phyloP scores from a whole-genome alignment of 2,888 invertebrate genomes.

The Agrotis clavis region DNA sequence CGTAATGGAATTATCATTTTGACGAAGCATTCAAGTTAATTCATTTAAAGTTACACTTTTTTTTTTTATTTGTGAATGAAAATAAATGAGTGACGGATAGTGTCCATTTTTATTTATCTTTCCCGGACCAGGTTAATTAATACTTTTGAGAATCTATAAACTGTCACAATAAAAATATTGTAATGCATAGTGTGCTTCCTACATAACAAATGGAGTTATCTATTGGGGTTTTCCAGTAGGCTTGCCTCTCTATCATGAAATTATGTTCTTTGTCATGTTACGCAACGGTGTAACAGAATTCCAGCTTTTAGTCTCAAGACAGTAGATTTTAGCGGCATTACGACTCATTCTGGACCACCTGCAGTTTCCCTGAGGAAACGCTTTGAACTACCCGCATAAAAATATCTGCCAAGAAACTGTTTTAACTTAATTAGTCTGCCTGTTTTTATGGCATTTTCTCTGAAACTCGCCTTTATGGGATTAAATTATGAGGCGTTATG shows the following conservation, averaged over 20 bases:
- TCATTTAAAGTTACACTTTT: neutral
- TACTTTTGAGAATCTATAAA: no score
- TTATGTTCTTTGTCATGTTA: neutral
- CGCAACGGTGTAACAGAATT: constrained; percentile 58
- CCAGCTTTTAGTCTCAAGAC: constrained; percentile 44
- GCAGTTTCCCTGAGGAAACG: constrained; percentile 63
- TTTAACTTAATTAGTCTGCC: constrained; percentile 69
- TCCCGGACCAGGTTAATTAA: no score
- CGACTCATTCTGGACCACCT: constrained; percentile 71
- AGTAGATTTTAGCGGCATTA: constrained; percentile 47
- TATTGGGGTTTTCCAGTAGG: no score
- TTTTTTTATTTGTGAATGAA: no score
- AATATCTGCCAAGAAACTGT: constrained; percentile 61
- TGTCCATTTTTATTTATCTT: neutral
- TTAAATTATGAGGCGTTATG: constrained; percentile 51
- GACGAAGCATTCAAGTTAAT: neutral
- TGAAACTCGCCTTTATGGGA: constrained; percentile 43
- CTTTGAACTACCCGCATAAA: constrained; percentile 63
- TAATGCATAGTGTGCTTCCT: no score
- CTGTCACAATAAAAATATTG: no score
- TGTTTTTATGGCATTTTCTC: constrained; percentile 46
- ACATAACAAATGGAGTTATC: no score
- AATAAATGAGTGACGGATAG: neutral
- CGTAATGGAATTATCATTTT: constrained; percentile 6
- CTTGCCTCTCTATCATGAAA: no score